These are phyloP conservation scores for Strigamia transsilvanica DNA, from an alignment of 2,888 invertebrate genomes.

Conservation along the genomic window DNA sequence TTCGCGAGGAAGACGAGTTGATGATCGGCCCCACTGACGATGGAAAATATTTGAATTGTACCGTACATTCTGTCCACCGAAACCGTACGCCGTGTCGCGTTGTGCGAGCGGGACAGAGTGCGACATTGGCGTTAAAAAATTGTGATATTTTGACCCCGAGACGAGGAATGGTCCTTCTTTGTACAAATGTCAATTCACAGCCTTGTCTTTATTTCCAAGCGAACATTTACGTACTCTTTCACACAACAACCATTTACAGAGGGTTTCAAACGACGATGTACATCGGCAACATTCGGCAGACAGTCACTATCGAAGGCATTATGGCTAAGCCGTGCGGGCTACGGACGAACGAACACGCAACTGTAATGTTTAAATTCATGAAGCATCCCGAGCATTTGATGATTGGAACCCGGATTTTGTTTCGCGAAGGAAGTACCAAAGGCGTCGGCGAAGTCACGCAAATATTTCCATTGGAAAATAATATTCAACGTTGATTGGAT, in stretches of 20 bases:
- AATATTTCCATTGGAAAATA: slow-evolving; percentile 67
- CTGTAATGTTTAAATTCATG: slow-evolving; percentile 87
- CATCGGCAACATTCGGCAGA: slow-evolving; percentile 94
- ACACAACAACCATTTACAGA: slow-evolving; percentile 81
- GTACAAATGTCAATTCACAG: slow-evolving; percentile 67
- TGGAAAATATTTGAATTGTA: slow-evolving; percentile 74
- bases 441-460: slow-evolving; percentile 86
- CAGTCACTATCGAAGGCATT: slow-evolving; percentile 85
- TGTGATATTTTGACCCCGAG: slow-evolving; percentile 69
- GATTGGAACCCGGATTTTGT: slow-evolving; percentile 79
- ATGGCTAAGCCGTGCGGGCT: slow-evolving; percentile 73
- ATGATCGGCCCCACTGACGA: slow-evolving; percentile 72
- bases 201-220: slow-evolving; percentile 75
- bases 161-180: slow-evolving; percentile 85
- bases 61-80: slow-evolving; percentile 85
- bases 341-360: slow-evolving; percentile 84
- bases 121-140: slow-evolving; percentile 77
- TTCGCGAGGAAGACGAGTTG: slow-evolving; percentile 77
- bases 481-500: slow-evolving; percentile 28
- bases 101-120: slow-evolving; percentile 90
- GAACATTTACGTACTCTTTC: slow-evolving; percentile 86
- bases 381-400: slow-evolving; percentile 88
- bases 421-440: slow-evolving; percentile 84
- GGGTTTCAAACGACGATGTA: slow-evolving; percentile 89
- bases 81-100: slow-evolving; percentile 89